Evolutionary conservation across 2,888 invertebrate genomes (phyloP).

Genomic region (Sarcophaga variegata): DNA sequence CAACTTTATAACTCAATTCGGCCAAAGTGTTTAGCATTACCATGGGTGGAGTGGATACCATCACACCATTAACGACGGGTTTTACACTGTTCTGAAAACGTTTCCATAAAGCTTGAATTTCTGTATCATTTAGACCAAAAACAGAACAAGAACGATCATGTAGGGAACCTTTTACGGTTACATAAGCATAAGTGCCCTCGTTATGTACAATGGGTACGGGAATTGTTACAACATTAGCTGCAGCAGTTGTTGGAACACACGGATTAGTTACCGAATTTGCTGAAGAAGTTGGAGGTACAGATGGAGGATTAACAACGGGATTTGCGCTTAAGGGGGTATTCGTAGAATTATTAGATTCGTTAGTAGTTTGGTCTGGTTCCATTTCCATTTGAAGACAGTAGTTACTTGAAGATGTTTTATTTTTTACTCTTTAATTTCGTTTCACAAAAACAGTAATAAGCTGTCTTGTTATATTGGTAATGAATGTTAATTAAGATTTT

Average conservation of each 20-base stretch:
- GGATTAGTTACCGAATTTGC: slow-evolving; percentile 1
- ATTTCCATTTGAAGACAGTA: slow-evolving; percentile 54
- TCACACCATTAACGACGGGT: slow-evolving; percentile 87
- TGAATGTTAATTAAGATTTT: background rate
- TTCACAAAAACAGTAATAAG: background rate
- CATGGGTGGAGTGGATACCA: slow-evolving; percentile 87
- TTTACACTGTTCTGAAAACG: slow-evolving; percentile 86
- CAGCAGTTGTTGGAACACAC: slow-evolving; percentile 33
- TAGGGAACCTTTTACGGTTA: slow-evolving; percentile 90
- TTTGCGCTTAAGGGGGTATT: slow-evolving; percentile 64
- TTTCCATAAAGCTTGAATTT: slow-evolving; percentile 87
- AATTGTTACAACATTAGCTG: slow-evolving; percentile 80
- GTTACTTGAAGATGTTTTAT: slow-evolving; percentile 17
- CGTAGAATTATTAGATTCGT: slow-evolving; percentile 38
- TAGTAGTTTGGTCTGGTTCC: slow-evolving; percentile 65
- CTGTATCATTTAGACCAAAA: slow-evolving; percentile 89
- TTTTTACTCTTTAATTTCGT: slow-evolving; percentile 16
- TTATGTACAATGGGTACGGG: slow-evolving; percentile 80
- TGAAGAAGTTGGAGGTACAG: background rate
- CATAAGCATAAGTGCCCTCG: slow-evolving; percentile 87
- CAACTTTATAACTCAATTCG: slow-evolving; percentile 89
- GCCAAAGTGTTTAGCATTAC: slow-evolving; percentile 88
- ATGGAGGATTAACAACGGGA: slow-evolving; percentile 48
- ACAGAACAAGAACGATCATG: slow-evolving; percentile 89
- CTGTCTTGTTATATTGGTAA: slow-evolving; percentile 53